Conservation (phyloP, 1,140 invertebrate genomes). For the Rhyacophila brunnea region DNA sequence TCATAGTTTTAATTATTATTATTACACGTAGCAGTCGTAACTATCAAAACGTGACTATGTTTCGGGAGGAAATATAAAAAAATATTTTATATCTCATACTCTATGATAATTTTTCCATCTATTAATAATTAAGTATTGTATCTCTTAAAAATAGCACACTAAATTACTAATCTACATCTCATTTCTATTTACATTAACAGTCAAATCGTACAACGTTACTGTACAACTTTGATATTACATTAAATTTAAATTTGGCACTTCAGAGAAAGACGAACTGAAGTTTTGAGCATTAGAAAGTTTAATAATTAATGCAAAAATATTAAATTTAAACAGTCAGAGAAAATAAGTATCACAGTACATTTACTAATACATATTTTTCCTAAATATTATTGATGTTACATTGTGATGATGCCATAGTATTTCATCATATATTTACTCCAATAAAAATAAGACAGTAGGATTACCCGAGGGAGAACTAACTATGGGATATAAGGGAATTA, state of each 20-base stretch:
- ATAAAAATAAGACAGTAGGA: too few relatives aligned
- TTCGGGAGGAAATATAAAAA: slow-evolving; percentile 28
- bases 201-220: slow-evolving; percentile 12
- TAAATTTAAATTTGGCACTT: slow-evolving; percentile 14
- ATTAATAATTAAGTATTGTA: neutral
- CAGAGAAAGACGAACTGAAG: slow-evolving; percentile 14
- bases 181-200: slow-evolving; percentile 17
- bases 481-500: too few relatives aligned
- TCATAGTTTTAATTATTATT: neutral
- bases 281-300: slow-evolving; percentile 27
- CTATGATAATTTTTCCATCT: slow-evolving; percentile 22
- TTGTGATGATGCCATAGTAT: slow-evolving; percentile 32
- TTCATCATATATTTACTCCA: slow-evolving; percentile 19
- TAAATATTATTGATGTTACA: slow-evolving; percentile 18
- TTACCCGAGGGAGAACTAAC: too few relatives aligned
- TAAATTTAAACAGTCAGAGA: slow-evolving; percentile 31
- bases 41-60: neutral
- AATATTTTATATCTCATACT: slow-evolving; percentile 14
- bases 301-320: slow-evolving; percentile 25
- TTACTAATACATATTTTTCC: slow-evolving; percentile 32
- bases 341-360: slow-evolving; percentile 36
- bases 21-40: too few relatives aligned
- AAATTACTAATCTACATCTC: slow-evolving; percentile 8
- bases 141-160: slow-evolving; percentile 9
- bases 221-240: slow-evolving; percentile 21